Conservation (phyloP, 2,888 invertebrate species). For the Nycteola revayana region DNA sequence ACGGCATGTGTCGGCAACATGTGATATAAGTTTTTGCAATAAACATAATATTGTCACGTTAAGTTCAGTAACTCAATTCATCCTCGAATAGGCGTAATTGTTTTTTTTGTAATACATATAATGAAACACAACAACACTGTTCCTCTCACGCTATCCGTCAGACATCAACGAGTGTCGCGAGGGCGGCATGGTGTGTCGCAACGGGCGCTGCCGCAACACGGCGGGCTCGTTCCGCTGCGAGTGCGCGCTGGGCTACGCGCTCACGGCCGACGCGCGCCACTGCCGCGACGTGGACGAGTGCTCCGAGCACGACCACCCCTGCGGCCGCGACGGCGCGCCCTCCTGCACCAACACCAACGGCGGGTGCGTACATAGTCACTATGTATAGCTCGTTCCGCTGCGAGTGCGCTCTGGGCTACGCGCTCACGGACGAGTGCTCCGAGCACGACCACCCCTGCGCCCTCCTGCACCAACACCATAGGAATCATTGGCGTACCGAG, state of each 20-base stretch:
- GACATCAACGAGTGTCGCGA: constrained; percentile 92
- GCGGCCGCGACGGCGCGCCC: constrained; percentile 64
- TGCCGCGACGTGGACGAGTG: constrained; percentile 92
- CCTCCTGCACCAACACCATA: constrained; percentile 71
- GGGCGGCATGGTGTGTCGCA: constrained; percentile 92
- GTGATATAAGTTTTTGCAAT: too few relatives aligned
- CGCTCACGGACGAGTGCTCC: constrained; percentile 88
- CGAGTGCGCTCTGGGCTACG: constrained; percentile 91
- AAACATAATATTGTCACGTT: too few relatives aligned
- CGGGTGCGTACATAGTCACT: too few relatives aligned
- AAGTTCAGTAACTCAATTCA: too few relatives aligned
- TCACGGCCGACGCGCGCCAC: constrained; percentile 88
- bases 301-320: constrained; percentile 74
- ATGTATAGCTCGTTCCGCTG: constrained; percentile 91
- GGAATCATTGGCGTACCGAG: too few relatives aligned
- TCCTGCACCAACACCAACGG: constrained; percentile 73
- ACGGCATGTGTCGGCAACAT: too few relatives aligned
- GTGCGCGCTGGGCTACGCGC: constrained; percentile 89
- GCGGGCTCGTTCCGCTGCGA: constrained; percentile 91
- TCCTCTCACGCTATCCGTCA: constrained; percentile 34
- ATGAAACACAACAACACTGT: too few relatives aligned
- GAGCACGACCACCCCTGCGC: constrained; percentile 74
- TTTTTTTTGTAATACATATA: too few relatives aligned
- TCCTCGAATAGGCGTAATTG: too few relatives aligned
- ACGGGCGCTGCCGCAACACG: constrained; percentile 91